Evolutionary conservation across 1,140 invertebrate species (phyloP), one percentile per base, ranked within the genome.

Genomic region (Drosophila parabipectinata): DNA sequence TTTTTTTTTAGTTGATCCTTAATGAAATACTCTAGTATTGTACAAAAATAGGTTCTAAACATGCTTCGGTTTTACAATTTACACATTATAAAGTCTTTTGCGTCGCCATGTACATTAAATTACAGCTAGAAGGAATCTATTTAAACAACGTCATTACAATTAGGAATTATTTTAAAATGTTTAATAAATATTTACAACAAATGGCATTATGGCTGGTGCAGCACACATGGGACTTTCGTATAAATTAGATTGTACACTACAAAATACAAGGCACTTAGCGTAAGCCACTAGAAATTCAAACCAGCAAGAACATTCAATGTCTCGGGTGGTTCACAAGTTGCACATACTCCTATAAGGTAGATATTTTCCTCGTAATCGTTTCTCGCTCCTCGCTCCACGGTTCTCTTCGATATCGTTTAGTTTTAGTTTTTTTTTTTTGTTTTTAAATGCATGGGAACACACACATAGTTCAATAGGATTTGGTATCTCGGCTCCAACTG

Each of bases 151-250:
- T 61, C 50, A 64, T 54, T 61, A 74, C 14, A 50, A 26, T 30
- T 67, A 67, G 8, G 0, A 48, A 51, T 26, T 66, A 63, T 41
- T 44, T 66, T 41, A 66, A 32, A 66, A 64, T 73, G 37, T 77
- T 69, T 78, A 74, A 87, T 88, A 87, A 88, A 88, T 87, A 87
- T 82, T 66, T 87, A 87, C 59, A 82, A 77, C 45, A 75, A 84
- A 87, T 85, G 82, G 83, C 81, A 85, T 87, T 69, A 62, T 61
- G 72, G 73, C 72, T 76, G 61, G 76, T 58, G 18, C 56, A 58
- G 45, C 41, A 57, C 54, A 45, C 24, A 18, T 57, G 61, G 48
- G 37, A 68, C 47, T 61, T 56, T 64, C 58, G 47, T 55, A 63
- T 79, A 78, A 75, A 67, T 34, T 63, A 79, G 26, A 44, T 60